Base-by-base conservation (phyloP, 2,888 invertebrate species). In the Ophioninae sp. region DNA sequence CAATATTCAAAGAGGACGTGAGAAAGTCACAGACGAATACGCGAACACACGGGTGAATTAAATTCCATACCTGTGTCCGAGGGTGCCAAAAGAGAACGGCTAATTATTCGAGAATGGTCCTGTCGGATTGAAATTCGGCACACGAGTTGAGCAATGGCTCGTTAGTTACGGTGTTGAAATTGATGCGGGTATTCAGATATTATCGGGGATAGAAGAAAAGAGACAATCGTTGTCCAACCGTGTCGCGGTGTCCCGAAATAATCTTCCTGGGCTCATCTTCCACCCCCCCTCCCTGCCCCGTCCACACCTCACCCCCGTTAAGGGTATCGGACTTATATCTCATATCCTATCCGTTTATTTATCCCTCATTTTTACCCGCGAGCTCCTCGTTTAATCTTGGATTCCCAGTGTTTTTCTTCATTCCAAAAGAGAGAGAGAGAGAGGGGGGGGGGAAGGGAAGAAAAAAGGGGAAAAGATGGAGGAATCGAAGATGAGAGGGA, bases 151-250 rank as follows among this genome's bases (percentile, higher is more conserved):
- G 57, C 57, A 70, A 70, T 70, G 50, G 57, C 69, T 70, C 69
- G 69, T 70, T 70, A 70, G 69, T 30, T 50, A 70, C 20, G 69
- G 30, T 30, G 69, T 70, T 70, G 56, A 70, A 57, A 57, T 70
- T 70, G 69, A 70, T 70, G 69, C 69, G 69, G 69, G 69, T 70
- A 69, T 70, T 37, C 37, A 70, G 69, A 70, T 70, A 56, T 70
- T 70, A 70, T 70, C 69, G 20, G n/a, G 50, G 57, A 70, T 57
- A 70, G 69, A 5, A 17, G 30, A 56, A 17, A 69, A 17, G 30
- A 57, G 56, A 70, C 44, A 56, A 30, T 39, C 56, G 57, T 39
- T 30, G 57, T 70, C 57, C 8, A 56, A 57, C 37, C n/a, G 23
- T 7, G 56, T 68, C 23, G 62, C 62, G 17, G 17, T 50, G 13